Evolutionary conservation across 2,113 vertebrate genomes (phyloP), one percentile per base, ranked within the genome.

Genomic region (Crocuta crocuta): DNA sequence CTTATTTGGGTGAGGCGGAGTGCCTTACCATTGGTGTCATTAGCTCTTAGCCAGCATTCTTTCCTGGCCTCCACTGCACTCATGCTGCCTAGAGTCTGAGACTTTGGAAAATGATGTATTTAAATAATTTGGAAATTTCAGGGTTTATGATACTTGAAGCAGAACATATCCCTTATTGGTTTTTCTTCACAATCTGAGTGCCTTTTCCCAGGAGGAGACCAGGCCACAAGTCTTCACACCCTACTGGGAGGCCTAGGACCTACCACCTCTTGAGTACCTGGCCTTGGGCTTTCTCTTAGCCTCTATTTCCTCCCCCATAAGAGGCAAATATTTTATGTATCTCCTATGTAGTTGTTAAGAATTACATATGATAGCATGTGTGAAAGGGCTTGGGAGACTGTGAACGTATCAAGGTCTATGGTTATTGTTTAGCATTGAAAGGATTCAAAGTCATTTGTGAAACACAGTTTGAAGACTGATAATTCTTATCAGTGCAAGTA

Each of bases 391-490:
- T 45, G 61, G 39, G 53, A 92, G 74, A 80, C n/a, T 78, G 55
- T 33, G 23, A 23, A 85, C 24, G 4, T 82, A 66, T 71, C 65
- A 66, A 53, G 4, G 16, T 70, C 26, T 78, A 76, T 53, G 31
- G 85, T 90, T 88, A 96, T 5, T 90, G 12, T 70, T 95, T 89
- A 96, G 85, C 53, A 96, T 11, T 93, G 17, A 91, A 96, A 92
- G 24, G 89, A 80, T 45, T 71, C 58, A 95, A 94, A 89, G 26
- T 39, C 74, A 89, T 91, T 48, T 95, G 16, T 91, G 45, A 50
- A 93, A 61, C 53, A 94, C 6, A 21, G 12, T 63, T 70, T 68
- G 65, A 89, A 90, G 87, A 74, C 31, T 79, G 48, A 35, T n/a
- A 74, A 74, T 79, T 85, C 55, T 61, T 53, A 26, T 74, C 61